These are phyloP conservation scores for Gisinianus flammeolus DNA, from an alignment of 2,888 invertebrate species.

Conservation along the genomic window DNA sequence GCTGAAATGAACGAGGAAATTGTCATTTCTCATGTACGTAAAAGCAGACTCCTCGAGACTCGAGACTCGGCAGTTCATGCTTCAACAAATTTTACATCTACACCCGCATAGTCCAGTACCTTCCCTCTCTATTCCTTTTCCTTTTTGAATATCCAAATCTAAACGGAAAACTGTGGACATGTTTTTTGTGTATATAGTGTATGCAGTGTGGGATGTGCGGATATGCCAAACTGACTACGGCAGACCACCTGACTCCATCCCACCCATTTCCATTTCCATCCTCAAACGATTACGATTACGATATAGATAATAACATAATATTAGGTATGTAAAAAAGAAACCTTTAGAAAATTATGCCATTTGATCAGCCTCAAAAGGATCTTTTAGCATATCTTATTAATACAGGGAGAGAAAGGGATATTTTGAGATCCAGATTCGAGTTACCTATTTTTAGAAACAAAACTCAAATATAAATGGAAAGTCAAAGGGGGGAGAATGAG, in stretches of 20 bases:
- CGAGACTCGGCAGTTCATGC: conserved; percentile 15
- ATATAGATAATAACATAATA: too few relatives aligned
- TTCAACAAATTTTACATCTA: conserved; percentile 29
- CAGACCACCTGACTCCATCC: conserved; percentile 9
- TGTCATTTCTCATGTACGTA: background rate
- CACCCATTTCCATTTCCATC: background rate
- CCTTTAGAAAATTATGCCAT: too few relatives aligned
- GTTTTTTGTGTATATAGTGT: background rate
- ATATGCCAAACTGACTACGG: background rate
- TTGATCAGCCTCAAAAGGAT: too few relatives aligned
- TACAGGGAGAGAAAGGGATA: too few relatives aligned
- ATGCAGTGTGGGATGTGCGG: background rate
- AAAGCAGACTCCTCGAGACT: background rate
- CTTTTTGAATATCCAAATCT: background rate
- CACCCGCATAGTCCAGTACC: conserved; percentile 24
- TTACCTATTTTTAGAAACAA: too few relatives aligned
- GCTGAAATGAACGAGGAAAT: too few relatives aligned
- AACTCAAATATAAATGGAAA: too few relatives aligned
- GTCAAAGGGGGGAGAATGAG: background rate
- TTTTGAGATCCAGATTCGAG: too few relatives aligned
- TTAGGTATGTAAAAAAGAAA: too few relatives aligned
- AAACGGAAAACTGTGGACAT: background rate
- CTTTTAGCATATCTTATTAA: too few relatives aligned
- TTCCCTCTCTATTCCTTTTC: background rate
- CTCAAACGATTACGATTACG: too few relatives aligned